Base-by-base conservation (phyloP, 1,140 invertebrate genomes). In the Brachionus asplanchnoidis region DNA sequence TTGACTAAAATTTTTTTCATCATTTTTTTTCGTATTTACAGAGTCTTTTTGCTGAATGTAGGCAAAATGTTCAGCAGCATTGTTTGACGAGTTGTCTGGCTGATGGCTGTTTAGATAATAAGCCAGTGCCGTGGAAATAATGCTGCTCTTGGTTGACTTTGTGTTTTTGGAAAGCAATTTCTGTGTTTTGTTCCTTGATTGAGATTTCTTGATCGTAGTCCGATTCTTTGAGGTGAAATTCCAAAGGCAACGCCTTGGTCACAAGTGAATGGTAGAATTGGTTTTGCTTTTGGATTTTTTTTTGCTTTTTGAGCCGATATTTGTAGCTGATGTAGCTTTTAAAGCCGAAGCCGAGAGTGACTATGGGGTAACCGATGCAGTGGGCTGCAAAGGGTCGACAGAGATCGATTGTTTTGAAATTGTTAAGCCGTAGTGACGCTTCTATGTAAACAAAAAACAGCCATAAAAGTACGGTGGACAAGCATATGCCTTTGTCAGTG, bases 331-430 rank as follows among this genome's bases (percentile, higher is more conserved):
- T 93, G 89, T 96, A 97, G 89, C 94, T 95, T 92, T 97, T 98
- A 88, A 97, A 95, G 87, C 95, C 95, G 92, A 98, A 97, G 86
- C 96, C 96, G 87, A 98, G 92, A 85, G 96, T 97, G 65, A 98
- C 95, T 86, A 97, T 95, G 86, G 97, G 97, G 93, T 98, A 99
- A 85, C 97, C 96, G 91, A 98, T 95, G 90, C 96, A 99, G 91
- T 99, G 97, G 86, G 97, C 97, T 86, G 97, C 97, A 91, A 99
- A 97, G 84, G 97, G 97, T 88, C 96, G 93, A 92, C 96, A 98
- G 83, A 98, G 92, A 91, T 97, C 96, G 90, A 96, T 92, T 90
- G 94, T 94, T 88, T 95, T 94, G 86, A 95, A 91, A 89, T 95
- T 95, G 90, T 93, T 92, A 87, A 95, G 92, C 89, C 96, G 92